Base-by-base conservation (phyloP, 2,113 vertebrate genomes). In the Solea senegalensis region DNA sequence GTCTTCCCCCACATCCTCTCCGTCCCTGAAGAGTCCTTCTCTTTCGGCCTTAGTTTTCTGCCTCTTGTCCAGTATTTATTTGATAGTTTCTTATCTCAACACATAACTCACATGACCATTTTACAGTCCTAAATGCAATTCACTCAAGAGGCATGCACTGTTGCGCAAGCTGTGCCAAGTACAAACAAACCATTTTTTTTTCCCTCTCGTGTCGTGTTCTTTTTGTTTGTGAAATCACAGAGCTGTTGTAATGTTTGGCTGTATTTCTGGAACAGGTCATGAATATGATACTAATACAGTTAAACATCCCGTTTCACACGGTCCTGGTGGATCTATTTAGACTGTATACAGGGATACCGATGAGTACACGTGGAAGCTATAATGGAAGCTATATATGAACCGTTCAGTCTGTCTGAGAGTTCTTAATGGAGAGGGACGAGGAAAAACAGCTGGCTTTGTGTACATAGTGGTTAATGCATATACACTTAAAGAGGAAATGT, bases 241-340 rank as follows among this genome's bases (percentile, higher is more conserved):
- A 62, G 67, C 12, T 44, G 12, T 27, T 88, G 78, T 92, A 90
- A 69, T 88, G 86, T 80, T 87, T 91, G 86, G 89, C 82, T 10
- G 9, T 6, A 13, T 44, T 54, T 65, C 45, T 27, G 41, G 50
- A 39, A 16, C 65, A 67, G 86, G 86, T 86, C 79, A 69, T 68
- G 78, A 77, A 91, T 78, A 80, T 80, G 81, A 90, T 79, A 90
- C 86, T 74, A 44, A 49, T 73, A 15, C 9, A 79, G 75, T 81
- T 90, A 88, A 89, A 89, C 88, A 91, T 92, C 79, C 87, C 72
- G 60, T 92, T 92, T 93, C 86, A 83, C 86, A 90, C 58, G 78
- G 79, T 62, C 84, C 64, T 59, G 58, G 71, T 86, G 74, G 74
- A 69, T 76, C 44, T 87, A 78, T 90, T 91, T 83, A 85, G 70